Percentiles rank a stretch among this genome's conserved stretches.
phyloP scores from a whole-genome alignment of 2,113 vertebrate genomes.

The Hippoglossus stenolepis region DNA sequence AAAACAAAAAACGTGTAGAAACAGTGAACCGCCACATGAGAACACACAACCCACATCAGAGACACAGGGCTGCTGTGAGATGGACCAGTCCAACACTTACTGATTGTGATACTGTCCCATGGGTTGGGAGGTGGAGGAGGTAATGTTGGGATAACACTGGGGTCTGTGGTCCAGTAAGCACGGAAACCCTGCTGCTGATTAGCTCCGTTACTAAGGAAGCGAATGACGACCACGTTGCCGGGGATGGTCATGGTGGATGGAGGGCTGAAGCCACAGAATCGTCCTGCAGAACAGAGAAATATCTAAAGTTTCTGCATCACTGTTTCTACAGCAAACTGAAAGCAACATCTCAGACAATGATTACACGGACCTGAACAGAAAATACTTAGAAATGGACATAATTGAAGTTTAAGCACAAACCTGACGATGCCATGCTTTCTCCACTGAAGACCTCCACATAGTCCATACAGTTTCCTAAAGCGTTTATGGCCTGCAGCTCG shows the following conservation, averaged over 20 bases:
- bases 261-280: slow-evolving; percentile 73
- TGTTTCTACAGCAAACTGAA: neutral
- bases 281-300: slow-evolving; percentile 60
- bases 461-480: slow-evolving; percentile 77
- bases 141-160: slow-evolving; percentile 66
- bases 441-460: slow-evolving; percentile 80
- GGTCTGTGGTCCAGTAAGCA: slow-evolving; percentile 81
- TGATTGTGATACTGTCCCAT: slow-evolving; percentile 76
- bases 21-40: neutral
- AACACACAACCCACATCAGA: neutral
- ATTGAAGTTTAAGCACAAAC: slow-evolving; percentile 46
- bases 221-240: slow-evolving; percentile 68
- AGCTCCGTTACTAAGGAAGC: slow-evolving; percentile 76
- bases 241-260: slow-evolving; percentile 56
- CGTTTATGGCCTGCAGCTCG: slow-evolving; percentile 71
- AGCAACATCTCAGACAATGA: neutral
- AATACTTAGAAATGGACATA: neutral
- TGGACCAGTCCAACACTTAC: slow-evolving; percentile 51
- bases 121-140: slow-evolving; percentile 65
- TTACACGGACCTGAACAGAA: neutral
- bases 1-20: neutral
- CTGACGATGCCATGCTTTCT: slow-evolving; percentile 56
- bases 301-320: neutral
- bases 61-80: neutral
- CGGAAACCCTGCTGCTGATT: slow-evolving; percentile 79